These are phyloP conservation scores for Carapus acus DNA, from an alignment of 2,797 vertebrate species.

Conservation along the genomic window DNA sequence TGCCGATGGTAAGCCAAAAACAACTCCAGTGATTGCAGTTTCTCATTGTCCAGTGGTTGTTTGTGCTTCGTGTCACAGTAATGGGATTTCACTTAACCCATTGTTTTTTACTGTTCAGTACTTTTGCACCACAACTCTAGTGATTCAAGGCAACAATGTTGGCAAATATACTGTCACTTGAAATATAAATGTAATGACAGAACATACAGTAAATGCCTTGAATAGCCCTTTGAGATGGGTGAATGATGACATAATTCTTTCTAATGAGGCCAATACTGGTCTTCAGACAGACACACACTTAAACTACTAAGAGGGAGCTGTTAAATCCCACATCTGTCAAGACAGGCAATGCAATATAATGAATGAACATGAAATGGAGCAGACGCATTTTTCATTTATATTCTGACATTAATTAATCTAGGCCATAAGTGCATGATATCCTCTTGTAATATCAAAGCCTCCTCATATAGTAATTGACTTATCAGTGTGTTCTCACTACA, in stretches of 20 bases:
- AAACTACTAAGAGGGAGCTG: too few relatives aligned
- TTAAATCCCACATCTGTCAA: too few relatives aligned
- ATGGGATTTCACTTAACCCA: not conserved
- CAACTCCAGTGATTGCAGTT: slow-evolving; percentile 38
- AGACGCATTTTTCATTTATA: too few relatives aligned
- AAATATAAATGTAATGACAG: too few relatives aligned
- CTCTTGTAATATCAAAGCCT: too few relatives aligned
- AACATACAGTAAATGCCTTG: slow-evolving; percentile 5
- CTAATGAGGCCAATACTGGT: not conserved
- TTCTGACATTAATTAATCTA: too few relatives aligned
- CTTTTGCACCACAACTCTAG: not conserved
- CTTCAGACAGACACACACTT: not conserved
- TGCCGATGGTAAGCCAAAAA: slow-evolving; percentile 58
- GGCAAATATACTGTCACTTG: not conserved
- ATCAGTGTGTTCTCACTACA: too few relatives aligned
- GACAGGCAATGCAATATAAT: too few relatives aligned
- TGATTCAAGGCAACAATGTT: not conserved
- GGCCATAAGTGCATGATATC: too few relatives aligned
- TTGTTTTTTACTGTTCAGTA: slow-evolving; percentile 6
- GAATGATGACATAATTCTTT: not conserved
- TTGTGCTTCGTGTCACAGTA: slow-evolving; percentile 23
- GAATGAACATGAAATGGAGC: too few relatives aligned
- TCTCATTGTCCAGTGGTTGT: slow-evolving; percentile 40
- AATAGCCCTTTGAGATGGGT: not conserved
- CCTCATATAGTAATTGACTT: too few relatives aligned